Base-by-base conservation (phyloP, 2,113 vertebrate species). In the Dolichotis patagonum region DNA sequence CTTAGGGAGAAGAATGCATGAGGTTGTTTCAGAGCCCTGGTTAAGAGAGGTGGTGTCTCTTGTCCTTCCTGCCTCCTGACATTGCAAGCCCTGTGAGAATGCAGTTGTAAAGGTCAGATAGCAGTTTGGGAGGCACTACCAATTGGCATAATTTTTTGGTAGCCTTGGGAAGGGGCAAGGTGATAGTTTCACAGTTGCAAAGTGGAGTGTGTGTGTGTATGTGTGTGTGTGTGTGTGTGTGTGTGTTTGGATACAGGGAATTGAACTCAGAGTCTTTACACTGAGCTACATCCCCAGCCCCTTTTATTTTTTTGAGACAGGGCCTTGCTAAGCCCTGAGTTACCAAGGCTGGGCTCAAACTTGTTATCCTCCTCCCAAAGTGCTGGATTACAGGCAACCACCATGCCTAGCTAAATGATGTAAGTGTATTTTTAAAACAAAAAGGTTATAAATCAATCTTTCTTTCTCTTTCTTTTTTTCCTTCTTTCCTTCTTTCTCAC, bases 81-180 rank as follows among this genome's bases (percentile, higher is more conserved):
- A 62, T 82, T 91, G 73, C 69, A 85, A 96, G 81, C 65, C 43
- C 32, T 62, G 17, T 84, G 60, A 73, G 65, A 80, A 63, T 83
- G 20, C 93, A 94, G 54, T 86, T n/a, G 49, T 88, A 67, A 90
- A 95, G 80, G 43, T 95, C 80, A 95, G 46, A 32, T 81, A 88
- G 26, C 54, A 89, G 78, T 90, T 86, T 56, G 35, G 32, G 85
- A 89, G 86, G 69, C 52, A 67, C 22, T 73, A 16, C 38, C 30
- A 54, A 7, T 56, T 56, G 28, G 49, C 63, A 58, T 83, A 73
- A 67, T 86, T 90, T 93, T 83, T 54, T 97, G 49, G 46, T 85
- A 41, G 58, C 11, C 78, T 3, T 46, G 20, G 38, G 49, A 14
- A 3, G 67, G 58, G 28, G 49, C 38, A 88, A 19, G 38, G 30